A percentile compares a stretch with the other conserved stretches of the same genome.
Conservation (phyloP, 2,797 vertebrate genomes). For the Mormyrus hasselquistii region DNA sequence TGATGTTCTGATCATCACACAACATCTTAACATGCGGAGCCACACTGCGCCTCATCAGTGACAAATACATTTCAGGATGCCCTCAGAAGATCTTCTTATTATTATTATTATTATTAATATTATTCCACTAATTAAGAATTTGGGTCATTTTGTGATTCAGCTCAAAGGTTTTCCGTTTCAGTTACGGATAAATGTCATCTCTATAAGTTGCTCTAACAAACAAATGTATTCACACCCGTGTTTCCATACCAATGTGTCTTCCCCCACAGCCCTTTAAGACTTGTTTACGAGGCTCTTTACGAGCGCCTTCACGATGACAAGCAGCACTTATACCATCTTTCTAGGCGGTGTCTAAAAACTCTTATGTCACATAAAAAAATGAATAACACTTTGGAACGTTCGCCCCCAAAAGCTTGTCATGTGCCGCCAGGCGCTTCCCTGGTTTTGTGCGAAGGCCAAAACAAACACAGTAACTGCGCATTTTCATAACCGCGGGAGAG, state of each 20-base stretch:
- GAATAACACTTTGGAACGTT: constrained; percentile 64
- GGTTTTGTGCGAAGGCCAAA: constrained; percentile 68
- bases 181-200: not conserved
- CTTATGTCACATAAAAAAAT: constrained; percentile 41
- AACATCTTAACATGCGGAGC: not conserved
- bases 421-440: constrained; percentile 69
- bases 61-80: not conserved
- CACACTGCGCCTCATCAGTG: not conserved
- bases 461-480: constrained; percentile 68
- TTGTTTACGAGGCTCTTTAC: constrained; percentile 36
- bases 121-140: not conserved
- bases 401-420: constrained; percentile 59
- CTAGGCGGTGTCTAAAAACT: constrained; percentile 41
- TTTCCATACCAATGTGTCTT: not conserved
- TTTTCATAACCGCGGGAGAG: constrained; percentile 14
- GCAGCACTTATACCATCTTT: constrained; percentile 40
- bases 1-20: not conserved
- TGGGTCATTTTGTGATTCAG: not conserved
- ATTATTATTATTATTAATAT: not conserved
- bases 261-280: constrained; percentile 32
- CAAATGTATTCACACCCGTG: not conserved
- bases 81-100: not conserved
- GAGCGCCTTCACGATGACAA: constrained; percentile 46
- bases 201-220: not conserved
- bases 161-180: not conserved